phyloP scores from a whole-genome alignment of 2,888 invertebrate genomes.

The Polyploca ridens region DNA sequence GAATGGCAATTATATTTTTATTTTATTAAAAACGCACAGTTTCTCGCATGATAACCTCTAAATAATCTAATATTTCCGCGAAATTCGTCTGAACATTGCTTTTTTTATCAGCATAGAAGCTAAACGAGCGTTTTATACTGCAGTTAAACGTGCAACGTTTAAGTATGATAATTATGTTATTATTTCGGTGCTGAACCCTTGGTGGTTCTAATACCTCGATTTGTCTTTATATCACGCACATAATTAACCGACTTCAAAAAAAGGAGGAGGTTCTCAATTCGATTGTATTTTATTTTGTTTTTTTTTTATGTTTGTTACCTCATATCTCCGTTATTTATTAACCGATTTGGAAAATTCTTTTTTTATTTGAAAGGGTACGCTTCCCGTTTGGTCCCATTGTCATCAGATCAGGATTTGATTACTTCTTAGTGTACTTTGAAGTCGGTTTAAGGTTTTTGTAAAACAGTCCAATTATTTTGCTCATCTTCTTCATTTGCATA shows the following conservation, averaged over 20 bases:
- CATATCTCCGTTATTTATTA: no score
- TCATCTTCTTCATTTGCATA: no score
- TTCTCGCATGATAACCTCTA: slow-evolving; percentile 67
- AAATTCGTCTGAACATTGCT: slow-evolving; percentile 63
- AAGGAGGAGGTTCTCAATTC: no score
- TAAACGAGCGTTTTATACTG: slow-evolving; percentile 41
- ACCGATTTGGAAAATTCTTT: no score
- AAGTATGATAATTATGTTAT: slow-evolving; percentile 58
- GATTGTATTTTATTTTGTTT: no score
- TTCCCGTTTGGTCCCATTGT: no score
- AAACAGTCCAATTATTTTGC: no score
- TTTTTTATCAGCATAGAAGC: slow-evolving; percentile 40
- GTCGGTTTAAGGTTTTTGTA: no score
- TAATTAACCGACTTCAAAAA: slow-evolving; percentile 22
- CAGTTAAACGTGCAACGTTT: slow-evolving; percentile 50
- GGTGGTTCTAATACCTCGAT: slow-evolving; percentile 29
- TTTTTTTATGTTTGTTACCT: no score
- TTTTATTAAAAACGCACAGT: slow-evolving; percentile 69
- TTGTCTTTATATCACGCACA: slow-evolving; percentile 27
- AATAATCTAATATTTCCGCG: slow-evolving; percentile 73
- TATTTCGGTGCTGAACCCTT: slow-evolving; percentile 37
- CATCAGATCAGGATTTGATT: no score
- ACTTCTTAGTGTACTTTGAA: no score
- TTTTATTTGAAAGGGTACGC: no score
- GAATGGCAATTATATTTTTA: slow-evolving; percentile 84